These are phyloP conservation scores for Coronaproctus castanopsis DNA, from an alignment of 2,888 invertebrate species.

Conservation along the genomic window DNA sequence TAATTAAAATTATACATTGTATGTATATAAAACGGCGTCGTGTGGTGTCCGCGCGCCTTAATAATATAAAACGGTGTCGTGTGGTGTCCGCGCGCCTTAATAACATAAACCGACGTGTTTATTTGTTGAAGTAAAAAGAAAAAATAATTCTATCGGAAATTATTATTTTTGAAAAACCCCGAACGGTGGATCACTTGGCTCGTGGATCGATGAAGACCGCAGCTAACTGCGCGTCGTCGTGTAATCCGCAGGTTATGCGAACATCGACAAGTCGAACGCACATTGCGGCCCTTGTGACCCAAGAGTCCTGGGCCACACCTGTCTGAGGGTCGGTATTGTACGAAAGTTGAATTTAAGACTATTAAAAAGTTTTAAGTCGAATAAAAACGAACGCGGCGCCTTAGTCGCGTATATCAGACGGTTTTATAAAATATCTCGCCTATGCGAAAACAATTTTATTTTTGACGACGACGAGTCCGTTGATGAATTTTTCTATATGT, in stretches of 20 bases:
- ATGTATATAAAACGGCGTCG: too few species aligned
- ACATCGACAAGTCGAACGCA: conserved; percentile 42
- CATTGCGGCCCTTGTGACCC: conserved; percentile 33
- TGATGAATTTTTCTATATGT: too few species aligned
- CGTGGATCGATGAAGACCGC: conserved; percentile 40
- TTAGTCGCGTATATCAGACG: too few species aligned
- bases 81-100: not conserved
- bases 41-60: not conserved
- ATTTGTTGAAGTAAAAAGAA: not conserved
- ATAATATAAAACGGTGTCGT: not conserved
- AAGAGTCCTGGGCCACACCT: conserved; percentile 30
- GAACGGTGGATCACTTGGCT: conserved; percentile 37
- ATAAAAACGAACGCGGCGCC: too few species aligned
- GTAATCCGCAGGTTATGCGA: conserved; percentile 32
- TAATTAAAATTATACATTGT: too few species aligned
- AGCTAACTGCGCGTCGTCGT: conserved; percentile 29
- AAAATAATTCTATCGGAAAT: not conserved
- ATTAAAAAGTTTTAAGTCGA: too few species aligned
- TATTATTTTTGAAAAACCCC: conserved; percentile 23
- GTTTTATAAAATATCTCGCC: too few species aligned
- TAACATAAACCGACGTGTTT: not conserved
- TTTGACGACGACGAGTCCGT: too few species aligned
- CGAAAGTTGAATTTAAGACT: too few species aligned
- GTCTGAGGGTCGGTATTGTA: conserved; percentile 29
- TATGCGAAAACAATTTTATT: too few species aligned